Evolutionary conservation across 37 sponge, comb jelly and placozoan genomes (phyloP), one percentile per base, ranked within the genome.

Genomic region (Hexactinellida sp.): DNA sequence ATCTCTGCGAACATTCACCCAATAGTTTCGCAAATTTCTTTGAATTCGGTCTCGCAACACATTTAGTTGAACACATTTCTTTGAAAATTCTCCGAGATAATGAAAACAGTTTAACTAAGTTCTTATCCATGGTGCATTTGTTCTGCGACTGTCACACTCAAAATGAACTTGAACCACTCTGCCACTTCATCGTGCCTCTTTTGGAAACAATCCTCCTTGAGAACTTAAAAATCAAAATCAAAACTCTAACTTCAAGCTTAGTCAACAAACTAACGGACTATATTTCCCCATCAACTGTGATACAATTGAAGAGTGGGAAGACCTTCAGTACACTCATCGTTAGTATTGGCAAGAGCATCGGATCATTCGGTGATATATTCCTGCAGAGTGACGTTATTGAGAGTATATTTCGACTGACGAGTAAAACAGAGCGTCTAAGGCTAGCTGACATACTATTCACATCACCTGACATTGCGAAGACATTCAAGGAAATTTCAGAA

Each of bases 401-500:
- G 76, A 63, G 76, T 63, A 63, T 63, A 10, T 63, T 63, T n/a
- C 25, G 76, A 63, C 34, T 63, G 28, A 63, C 76, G 25, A 63
- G 76, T n/a, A 63, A 28, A n/a, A 63, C 76, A n/a, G 76, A 63
- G 34, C 76, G 76, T 63, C 19, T n/a, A 10, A 23, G 30, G 25
- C 76, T 63, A 1, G 21, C 76, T n/a, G 76, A 28, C 34, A 63
- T 63, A 21, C 76, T 63, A 10, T 63, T 63, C 76, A 25, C 76
- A 3, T 63, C 28, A 21, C 76, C 76, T 3, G 1, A 10, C 32
- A n/a, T 63, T n/a, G 21, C 76, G 19, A 63, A 1, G 19, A 23
- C 76, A n/a, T 63, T 63, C 34, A 63, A n/a, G 76, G 76, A 63
- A n/a, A 63, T 63, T 63, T 63, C 76, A 63, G 76, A 63, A n/a